phyloP scores from a whole-genome alignment of 2,888 invertebrate genomes.

The Gandaritis pyraliata region DNA sequence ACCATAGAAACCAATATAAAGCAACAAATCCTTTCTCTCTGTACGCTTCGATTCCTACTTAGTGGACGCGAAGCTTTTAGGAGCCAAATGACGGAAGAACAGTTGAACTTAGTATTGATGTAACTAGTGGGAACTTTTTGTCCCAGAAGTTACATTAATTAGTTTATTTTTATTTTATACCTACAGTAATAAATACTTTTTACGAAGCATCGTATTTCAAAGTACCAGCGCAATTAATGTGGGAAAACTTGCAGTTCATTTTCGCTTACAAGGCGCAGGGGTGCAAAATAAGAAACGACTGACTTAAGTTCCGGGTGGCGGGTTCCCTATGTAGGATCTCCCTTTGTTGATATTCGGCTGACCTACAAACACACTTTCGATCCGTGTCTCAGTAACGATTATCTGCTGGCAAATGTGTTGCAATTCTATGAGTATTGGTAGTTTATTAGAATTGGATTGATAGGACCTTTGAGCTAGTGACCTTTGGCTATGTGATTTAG shows the following conservation, averaged over 20 bases:
- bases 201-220: conserved; percentile 7
- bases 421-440: conserved; percentile 25
- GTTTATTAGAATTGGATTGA: conserved; percentile 11
- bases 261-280: conserved; percentile 28
- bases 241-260: conserved; percentile 27
- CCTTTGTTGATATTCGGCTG: conserved; percentile 73
- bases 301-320: conserved; percentile 46
- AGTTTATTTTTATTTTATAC: too few species aligned
- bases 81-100: too few species aligned
- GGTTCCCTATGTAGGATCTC: conserved; percentile 50
- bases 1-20: too few species aligned
- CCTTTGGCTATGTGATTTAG: too few species aligned
- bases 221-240: conserved; percentile 23
- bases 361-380: conserved; percentile 77
- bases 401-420: conserved; percentile 35
- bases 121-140: too few species aligned
- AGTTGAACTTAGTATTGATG: too few species aligned
- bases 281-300: conserved; percentile 43
- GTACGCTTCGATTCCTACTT: too few species aligned
- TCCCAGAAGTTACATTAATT: too few species aligned
- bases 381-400: conserved; percentile 39
- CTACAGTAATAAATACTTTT: too few species aligned
- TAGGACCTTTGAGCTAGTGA: too few species aligned
- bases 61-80: too few species aligned
- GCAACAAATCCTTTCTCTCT: too few species aligned